Base-by-base conservation (phyloP, 2,888 invertebrate genomes). In the Brachyptera putata region DNA sequence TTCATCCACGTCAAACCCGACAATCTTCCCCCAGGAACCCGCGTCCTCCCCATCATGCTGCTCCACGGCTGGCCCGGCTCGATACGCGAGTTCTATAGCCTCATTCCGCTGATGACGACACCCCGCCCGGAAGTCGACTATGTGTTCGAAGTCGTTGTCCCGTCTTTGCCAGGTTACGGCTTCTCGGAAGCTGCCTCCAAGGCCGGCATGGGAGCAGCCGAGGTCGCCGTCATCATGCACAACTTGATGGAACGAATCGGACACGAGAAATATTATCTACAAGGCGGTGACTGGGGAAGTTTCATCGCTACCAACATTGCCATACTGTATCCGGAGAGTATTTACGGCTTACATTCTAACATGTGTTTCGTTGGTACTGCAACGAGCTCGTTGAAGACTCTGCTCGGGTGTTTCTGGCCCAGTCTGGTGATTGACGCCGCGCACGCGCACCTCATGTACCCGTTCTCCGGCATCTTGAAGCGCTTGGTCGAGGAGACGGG, bases 1-100 rank as follows among this genome's bases (percentile, higher is more conserved):
- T 94, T 83, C 71, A 77, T 91, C 56, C 89, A 84, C 68, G 81
- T 81, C 0, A 84, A 83, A 68, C 86, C 87, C 0, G 76, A 68
- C 70, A 66, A 74, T 74, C 43, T 73, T 58, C 68, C 70, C 26
- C 75, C 76, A 65, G 72, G 75, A 63, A 70, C 58, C 57, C 75
- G 75, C 67, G 79, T 83, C 1, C 66, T 86, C 1, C 90, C 92
- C 0, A 65, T 94, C 9, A 71, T 93, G 2, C 60, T 94, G 48
- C 71, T 89, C 14, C 92, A 93, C 67, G 91, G 93, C 21, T 93
- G 93, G 93, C 94, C 93, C 0, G 89, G 91, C 1, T 88, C 89
- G 0, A 74, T 92, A 1, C 79, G 85, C 3, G 91, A 93, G 73
- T 92, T 91, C 72, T 86, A 88, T 69, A 86, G 86, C 58, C 72